Conservation (phyloP, 2,888 invertebrate genomes). For the Macropis europaea region DNA sequence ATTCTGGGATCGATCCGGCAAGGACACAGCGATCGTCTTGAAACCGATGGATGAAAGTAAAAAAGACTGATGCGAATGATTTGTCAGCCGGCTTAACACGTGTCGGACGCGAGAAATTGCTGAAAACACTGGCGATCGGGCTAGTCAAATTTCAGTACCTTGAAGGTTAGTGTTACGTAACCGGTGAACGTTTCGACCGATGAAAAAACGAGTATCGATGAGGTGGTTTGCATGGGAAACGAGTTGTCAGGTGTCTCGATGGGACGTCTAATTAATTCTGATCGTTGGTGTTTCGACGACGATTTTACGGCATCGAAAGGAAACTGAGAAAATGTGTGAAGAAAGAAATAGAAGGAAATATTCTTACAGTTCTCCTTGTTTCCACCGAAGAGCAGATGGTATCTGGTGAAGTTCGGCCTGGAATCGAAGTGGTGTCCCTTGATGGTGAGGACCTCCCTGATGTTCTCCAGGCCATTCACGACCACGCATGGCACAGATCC, state of each 20-base stretch:
- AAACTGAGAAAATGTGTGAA: background rate
- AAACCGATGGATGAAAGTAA: no score
- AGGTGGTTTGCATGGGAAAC: background rate
- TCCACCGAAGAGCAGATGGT: constrained; percentile 84
- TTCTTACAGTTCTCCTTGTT: constrained; percentile 86
- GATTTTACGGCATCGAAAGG: no score
- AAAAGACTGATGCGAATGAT: no score
- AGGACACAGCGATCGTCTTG: no score
- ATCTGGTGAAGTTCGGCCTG: constrained; percentile 84
- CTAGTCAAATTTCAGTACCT: no score
- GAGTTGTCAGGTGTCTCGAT: background rate
- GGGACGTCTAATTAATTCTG: constrained; percentile 11
- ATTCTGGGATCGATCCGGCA: no score
- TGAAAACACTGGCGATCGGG: no score
- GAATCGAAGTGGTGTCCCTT: constrained; percentile 84
- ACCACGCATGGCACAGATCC: constrained; percentile 82
- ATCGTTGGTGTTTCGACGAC: background rate
- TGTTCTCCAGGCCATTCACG: constrained; percentile 83
- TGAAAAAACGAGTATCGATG: background rate
- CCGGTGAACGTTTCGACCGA: constrained; percentile 7
- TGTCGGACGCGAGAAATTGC: no score
- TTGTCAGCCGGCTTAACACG: no score
- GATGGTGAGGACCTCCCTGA: constrained; percentile 82
- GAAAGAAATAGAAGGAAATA: background rate
- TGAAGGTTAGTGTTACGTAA: constrained; percentile 26